Percentiles rank a stretch among this genome's conserved stretches.
Conservation (phyloP, 1,140 invertebrate genomes). For the Brachionus angularis region DNA sequence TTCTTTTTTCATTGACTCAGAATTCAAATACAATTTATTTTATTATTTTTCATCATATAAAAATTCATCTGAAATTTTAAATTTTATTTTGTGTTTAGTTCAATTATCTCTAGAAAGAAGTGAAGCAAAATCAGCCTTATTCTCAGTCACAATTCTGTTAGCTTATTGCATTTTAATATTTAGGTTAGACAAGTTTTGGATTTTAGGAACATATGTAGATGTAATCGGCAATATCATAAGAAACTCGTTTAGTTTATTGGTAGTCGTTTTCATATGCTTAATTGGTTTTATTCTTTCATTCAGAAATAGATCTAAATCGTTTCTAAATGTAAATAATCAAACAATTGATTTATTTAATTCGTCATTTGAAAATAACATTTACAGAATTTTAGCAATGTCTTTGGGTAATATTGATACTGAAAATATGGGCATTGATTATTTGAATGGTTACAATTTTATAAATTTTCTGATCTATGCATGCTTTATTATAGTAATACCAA, state of each 20-base stretch:
- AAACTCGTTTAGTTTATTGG: background rate
- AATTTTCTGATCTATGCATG: background rate
- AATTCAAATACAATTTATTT: too few relatives aligned
- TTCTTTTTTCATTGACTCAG: too few relatives aligned
- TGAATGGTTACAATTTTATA: background rate
- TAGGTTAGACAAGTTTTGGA: background rate
- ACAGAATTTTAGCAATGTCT: background rate
- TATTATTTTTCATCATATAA: too few relatives aligned
- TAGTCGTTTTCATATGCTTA: background rate
- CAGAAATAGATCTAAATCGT: background rate
- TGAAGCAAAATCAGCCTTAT: too few relatives aligned
- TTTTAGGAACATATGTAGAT: background rate
- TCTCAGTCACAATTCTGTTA: background rate
- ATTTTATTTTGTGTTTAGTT: too few relatives aligned
- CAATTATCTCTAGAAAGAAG: too few relatives aligned
- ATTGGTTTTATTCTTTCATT: background rate
- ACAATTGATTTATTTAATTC: background rate
- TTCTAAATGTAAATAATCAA: background rate
- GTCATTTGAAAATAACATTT: background rate
- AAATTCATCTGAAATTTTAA: too few relatives aligned
- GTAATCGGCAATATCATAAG: background rate
- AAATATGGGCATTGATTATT: background rate
- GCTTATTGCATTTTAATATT: background rate
- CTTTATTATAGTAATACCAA: background rate
- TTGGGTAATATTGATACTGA: background rate